A percentile compares a stretch with the other conserved stretches of the same genome.
phyloP scores from a whole-genome alignment of 2,113 vertebrate genomes.

The Tachysurus vachellii region DNA sequence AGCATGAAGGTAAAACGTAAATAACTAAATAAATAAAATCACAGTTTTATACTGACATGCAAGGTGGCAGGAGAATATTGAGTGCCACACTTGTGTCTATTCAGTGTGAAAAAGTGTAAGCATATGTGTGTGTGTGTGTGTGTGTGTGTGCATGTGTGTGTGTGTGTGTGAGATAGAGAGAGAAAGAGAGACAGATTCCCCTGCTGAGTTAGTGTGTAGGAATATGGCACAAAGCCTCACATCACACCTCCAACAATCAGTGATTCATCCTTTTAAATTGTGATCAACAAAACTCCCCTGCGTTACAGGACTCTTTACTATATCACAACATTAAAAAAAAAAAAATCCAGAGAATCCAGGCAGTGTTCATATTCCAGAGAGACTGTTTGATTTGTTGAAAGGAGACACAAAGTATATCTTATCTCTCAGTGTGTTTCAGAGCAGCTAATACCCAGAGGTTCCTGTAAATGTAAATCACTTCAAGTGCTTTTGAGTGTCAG shows the following conservation, averaged over 20 bases:
- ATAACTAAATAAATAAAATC: neutral
- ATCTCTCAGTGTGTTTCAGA: neutral
- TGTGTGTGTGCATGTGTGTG: neutral
- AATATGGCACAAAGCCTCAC: neutral
- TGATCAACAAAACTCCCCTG: constrained; percentile 19
- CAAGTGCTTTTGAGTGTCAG: neutral
- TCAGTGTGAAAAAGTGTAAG: neutral
- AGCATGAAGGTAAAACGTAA: neutral
- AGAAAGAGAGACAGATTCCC: neutral
- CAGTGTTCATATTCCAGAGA: neutral
- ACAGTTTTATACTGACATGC: neutral
- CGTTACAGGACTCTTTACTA: neutral
- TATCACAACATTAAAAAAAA: neutral
- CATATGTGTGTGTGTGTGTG: neutral
- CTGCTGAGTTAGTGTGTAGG: neutral
- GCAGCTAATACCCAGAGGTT: neutral
- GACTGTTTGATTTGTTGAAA: neutral
- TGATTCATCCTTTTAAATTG: constrained; percentile 4
- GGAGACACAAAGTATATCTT: neutral
- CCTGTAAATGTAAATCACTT: neutral
- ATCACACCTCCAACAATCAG: constrained; percentile 14
- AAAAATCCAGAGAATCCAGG: neutral
- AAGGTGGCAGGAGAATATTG: constrained; percentile 15
- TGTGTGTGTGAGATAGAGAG: neutral
- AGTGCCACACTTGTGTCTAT: neutral